Evolutionary conservation across 2,113 vertebrate species (phyloP), one percentile per base, ranked within the genome.

Genomic region (Symphodus melops): DNA sequence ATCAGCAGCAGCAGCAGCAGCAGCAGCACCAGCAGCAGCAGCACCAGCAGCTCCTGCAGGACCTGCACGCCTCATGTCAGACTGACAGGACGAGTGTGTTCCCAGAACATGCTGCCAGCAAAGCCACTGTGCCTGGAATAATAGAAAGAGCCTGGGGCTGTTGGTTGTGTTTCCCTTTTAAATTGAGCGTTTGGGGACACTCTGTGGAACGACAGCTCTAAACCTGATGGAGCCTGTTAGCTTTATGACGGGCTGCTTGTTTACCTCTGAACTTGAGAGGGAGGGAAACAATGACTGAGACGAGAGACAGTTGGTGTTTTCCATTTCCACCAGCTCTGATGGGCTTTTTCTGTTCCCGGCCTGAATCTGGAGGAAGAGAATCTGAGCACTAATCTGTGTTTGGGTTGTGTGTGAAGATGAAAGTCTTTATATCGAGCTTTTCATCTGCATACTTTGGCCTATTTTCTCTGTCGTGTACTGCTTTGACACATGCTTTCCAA

Each of bases 161-260:
- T 54, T 77, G 68, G 60, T 59, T 51, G 68, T n/a, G 68, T 63
- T 52, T 79, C 51, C 33, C 14, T 68, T 68, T 76, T 68, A 56
- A 71, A 79, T 21, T 72, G 68, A 81, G 58, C 76, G 61, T 37
- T 33, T 61, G 56, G 71, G 61, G 79, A 74, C 60, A 56, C 41
- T 23, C 14, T 44, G 46, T 54, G 48, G 60, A 76, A 56, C 1
- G 3, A 58, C 52, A 49, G 46, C n/a, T 33, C 48, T 58, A 55
- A n/a, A 54, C 39, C 37, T 54, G 57, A 64, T 51, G 54, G 54
- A 67, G 53, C 36, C 48, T n/a, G 56, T 21, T 6, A 21, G 61
- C 37, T 52, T 41, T 48, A 25, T 63, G 56, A 70, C 69, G 69
- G 76, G 48, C 70, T 68, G 59, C 46, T 68, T 78, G 61, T 68